Conservation (phyloP, 2,888 invertebrate species). For the Epinotia nisella region DNA sequence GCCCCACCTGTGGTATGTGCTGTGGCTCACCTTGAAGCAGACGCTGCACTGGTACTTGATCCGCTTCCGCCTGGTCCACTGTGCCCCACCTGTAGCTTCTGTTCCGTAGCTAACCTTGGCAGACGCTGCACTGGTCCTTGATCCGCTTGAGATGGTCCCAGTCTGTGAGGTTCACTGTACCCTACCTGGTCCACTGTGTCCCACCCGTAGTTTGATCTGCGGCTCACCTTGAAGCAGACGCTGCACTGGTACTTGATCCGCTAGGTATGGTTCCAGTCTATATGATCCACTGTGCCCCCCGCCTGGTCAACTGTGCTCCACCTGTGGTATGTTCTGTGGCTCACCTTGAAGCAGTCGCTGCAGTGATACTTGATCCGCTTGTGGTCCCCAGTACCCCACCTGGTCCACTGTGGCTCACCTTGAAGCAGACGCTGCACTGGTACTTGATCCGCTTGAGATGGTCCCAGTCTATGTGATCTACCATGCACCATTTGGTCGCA, state of each 20-base stretch:
- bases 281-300: constrained; percentile 45
- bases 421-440: constrained; percentile 74
- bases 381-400: too few relatives aligned
- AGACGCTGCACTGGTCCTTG: constrained; percentile 47
- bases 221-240: constrained; percentile 72
- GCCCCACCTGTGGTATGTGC: too few relatives aligned
- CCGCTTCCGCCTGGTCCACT: too few relatives aligned
- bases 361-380: constrained; percentile 76
- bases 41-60: constrained; percentile 75
- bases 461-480: constrained; percentile 79
- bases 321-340: too few relatives aligned
- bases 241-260: constrained; percentile 74
- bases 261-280: constrained; percentile 79
- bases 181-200: not conserved
- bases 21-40: constrained; percentile 72
- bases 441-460: constrained; percentile 75
- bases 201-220: not conserved
- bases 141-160: not conserved
- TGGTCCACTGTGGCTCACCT: constrained; percentile 66
- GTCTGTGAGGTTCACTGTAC: constrained; percentile 31
- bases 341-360: constrained; percentile 73
- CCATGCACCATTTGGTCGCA: constrained; percentile 75
- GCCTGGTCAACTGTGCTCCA: constrained; percentile 76
- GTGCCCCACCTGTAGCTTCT: too few relatives aligned
- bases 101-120: too few relatives aligned